These are phyloP conservation scores for Sphaerodactylus townsendi DNA, from an alignment of 2,113 vertebrate species.

Conservation along the genomic window DNA sequence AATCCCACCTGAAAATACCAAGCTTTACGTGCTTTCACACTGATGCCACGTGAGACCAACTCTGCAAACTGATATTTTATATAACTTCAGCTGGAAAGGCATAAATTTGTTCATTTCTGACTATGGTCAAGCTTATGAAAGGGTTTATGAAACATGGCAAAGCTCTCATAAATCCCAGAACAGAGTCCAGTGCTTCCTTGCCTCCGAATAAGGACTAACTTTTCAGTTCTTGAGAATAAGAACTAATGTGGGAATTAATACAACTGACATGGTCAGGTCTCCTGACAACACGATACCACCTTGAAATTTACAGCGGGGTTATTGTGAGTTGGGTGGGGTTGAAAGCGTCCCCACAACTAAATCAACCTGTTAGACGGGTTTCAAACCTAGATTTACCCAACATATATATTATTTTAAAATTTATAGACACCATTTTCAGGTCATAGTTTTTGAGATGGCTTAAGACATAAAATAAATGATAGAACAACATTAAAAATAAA, in stretches of 20 bases:
- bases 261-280: background rate
- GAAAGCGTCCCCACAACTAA: background rate
- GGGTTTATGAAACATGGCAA: slow-evolving; percentile 29
- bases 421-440: too few relatives aligned
- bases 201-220: background rate
- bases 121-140: background rate
- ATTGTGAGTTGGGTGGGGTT: background rate
- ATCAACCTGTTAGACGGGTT: background rate
- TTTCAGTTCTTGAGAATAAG: background rate
- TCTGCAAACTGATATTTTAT: slow-evolving; percentile 59
- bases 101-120: slow-evolving; percentile 45
- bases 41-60: slow-evolving; percentile 33
- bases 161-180: slow-evolving; percentile 33
- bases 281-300: background rate
- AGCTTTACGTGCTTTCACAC: slow-evolving; percentile 31
- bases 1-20: slow-evolving; percentile 15
- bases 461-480: too few relatives aligned
- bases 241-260: background rate
- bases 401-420: too few relatives aligned
- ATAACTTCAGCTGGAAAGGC: slow-evolving; percentile 38
- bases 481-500: too few relatives aligned
- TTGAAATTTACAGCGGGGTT: background rate
- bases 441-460: too few relatives aligned
- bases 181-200: slow-evolving; percentile 5
- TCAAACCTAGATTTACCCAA: background rate